Conservation (phyloP, 2,113 vertebrate species). For the Halcyon malimbica region DNA sequence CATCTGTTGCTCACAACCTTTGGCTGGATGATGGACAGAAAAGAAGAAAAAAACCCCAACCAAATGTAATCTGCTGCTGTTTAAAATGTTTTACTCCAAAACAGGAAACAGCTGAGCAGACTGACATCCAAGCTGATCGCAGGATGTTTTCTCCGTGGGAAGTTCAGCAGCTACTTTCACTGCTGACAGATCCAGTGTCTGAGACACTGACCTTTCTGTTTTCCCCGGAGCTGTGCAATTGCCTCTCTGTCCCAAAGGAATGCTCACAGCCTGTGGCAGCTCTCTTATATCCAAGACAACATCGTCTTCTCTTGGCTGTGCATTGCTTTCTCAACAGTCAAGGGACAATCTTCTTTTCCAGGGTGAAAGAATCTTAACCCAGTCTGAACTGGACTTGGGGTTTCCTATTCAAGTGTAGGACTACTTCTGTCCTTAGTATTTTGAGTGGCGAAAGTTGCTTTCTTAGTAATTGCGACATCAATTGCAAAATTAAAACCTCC, state of each 20-base stretch:
- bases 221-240: not conserved
- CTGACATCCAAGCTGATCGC: constrained; percentile 47
- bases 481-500: not conserved
- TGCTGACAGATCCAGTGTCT: constrained; percentile 47
- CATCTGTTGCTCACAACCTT: not conserved
- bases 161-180: constrained; percentile 53
- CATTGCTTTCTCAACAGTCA: not conserved
- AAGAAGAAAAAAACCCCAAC: not conserved
- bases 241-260: not conserved
- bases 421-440: not conserved
- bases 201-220: constrained; percentile 62
- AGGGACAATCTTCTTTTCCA: not conserved
- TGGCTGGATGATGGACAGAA: not conserved
- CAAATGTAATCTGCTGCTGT: not conserved
- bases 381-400: not conserved
- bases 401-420: not conserved
- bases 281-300: not conserved
- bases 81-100: constrained; percentile 22
- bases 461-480: not conserved
- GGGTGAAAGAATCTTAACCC: not conserved
- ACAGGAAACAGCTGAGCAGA: constrained; percentile 67
- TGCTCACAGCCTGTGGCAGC: not conserved
- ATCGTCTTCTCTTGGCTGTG: not conserved
- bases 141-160: constrained; percentile 63
- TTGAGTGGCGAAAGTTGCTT: not conserved